Conservation (phyloP, 2,888 invertebrate species). For the Melikaiella ostensackeni region DNA sequence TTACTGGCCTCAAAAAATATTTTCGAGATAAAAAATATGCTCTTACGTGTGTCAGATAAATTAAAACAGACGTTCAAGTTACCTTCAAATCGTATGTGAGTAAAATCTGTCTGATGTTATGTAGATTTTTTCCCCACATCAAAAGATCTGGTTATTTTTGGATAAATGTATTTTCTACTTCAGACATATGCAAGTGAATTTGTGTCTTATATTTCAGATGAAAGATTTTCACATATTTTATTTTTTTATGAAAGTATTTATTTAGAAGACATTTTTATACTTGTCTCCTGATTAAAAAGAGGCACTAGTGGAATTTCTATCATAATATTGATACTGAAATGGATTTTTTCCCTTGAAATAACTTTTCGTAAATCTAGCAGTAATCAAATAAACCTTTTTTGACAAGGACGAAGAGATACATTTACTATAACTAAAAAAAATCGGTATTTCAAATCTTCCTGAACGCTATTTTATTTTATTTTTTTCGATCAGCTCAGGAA, state of each 20-base stretch:
- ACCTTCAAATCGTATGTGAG: not conserved
- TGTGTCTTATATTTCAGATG: not conserved
- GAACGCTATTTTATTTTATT: no score
- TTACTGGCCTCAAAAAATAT: conserved; percentile 9
- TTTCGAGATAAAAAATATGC: not conserved
- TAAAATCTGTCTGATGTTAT: not conserved
- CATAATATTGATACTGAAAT: not conserved
- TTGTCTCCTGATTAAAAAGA: not conserved
- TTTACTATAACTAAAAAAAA: no score
- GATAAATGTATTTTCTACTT: not conserved
- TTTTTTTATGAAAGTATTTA: not conserved
- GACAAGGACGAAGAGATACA: no score
- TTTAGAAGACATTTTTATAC: not conserved
- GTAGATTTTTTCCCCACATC: not conserved
- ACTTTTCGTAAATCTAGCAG: no score
- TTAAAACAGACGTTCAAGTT: conserved; percentile 14
- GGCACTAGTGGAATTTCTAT: not conserved
- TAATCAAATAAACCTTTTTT: no score
- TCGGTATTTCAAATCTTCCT: no score
- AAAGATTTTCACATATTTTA: not conserved
- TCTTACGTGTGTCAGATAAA: not conserved
- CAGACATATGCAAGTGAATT: not conserved
- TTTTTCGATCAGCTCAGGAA: not conserved
- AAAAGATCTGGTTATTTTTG: not conserved
- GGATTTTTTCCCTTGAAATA: not conserved